Conservation (phyloP, 2,797 vertebrate species). For the Rhinogobio ventralis region DNA sequence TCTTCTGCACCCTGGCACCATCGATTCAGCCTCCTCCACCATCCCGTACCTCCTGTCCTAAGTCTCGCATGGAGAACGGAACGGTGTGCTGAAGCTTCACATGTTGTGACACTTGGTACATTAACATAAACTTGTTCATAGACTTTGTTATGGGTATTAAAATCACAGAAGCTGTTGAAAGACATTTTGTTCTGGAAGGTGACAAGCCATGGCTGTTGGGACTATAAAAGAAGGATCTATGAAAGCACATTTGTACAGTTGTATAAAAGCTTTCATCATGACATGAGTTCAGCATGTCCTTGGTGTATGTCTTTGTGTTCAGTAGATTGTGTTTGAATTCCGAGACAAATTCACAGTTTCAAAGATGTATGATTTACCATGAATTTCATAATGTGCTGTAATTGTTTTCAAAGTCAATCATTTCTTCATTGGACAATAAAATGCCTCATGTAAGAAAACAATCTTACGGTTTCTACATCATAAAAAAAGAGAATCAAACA, state of each 20-base stretch:
- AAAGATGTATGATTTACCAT: constrained; percentile 27
- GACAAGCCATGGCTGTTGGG: constrained; percentile 22
- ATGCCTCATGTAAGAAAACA: constrained; percentile 39
- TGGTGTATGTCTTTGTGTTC: constrained; percentile 45
- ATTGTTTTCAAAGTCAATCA: constrained; percentile 47
- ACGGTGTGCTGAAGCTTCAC: constrained; percentile 83
- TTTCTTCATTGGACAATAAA: constrained; percentile 58
- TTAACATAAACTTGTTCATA: constrained; percentile 31
- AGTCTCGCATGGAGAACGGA: constrained; percentile 88
- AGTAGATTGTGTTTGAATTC: constrained; percentile 40
- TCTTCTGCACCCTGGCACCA: constrained; percentile 92
- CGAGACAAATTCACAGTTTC: constrained; percentile 5
- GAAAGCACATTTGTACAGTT: constrained; percentile 54
- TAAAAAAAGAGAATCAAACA: constrained; percentile 65
- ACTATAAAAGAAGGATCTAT: constrained; percentile 15
- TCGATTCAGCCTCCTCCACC: constrained; percentile 83
- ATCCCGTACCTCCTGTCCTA: constrained; percentile 86
- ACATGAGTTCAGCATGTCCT: constrained; percentile 46
- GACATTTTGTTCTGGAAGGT: not conserved
- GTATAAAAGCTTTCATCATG: constrained; percentile 48
- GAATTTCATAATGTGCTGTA: constrained; percentile 44
- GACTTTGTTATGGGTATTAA: constrained; percentile 24
- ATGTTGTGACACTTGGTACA: not conserved
- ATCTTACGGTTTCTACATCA: constrained; percentile 40
- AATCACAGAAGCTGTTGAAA: not conserved